A percentile compares a stretch with the other conserved stretches of the same genome.
Evolutionary conservation across 2,797 vertebrate species (phyloP).

Genomic region (Bradypus variegatus): DNA sequence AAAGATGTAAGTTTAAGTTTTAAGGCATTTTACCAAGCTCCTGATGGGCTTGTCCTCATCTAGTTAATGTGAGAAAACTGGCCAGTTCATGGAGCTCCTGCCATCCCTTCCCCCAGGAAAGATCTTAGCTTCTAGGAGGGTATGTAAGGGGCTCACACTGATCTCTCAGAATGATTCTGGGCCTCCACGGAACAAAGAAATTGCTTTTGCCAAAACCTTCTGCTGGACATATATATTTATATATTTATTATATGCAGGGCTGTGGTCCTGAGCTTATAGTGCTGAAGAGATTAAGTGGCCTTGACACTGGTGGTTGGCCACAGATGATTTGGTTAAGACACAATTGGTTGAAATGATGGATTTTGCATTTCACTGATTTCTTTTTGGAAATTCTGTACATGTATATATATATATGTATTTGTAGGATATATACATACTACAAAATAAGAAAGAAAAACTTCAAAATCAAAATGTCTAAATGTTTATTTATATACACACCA

Average conservation of each 20-base stretch:
- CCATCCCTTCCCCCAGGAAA: not conserved
- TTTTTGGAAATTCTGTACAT: too few species aligned
- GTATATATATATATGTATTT: not conserved
- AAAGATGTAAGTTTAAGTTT: not conserved
- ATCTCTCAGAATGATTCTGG: not conserved
- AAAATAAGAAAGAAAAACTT: slow-evolving; percentile 7
- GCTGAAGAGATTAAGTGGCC: too few species aligned
- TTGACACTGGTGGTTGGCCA: too few species aligned
- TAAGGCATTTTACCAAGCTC: not conserved
- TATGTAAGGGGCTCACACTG: not conserved
- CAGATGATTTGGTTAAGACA: too few species aligned
- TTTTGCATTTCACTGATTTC: too few species aligned
- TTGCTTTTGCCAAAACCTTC: not conserved
- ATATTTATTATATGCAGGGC: too few species aligned
- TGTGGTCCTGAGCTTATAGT: too few species aligned
- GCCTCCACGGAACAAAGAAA: not conserved
- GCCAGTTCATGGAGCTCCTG: not conserved
- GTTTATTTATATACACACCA: not conserved
- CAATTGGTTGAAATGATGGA: too few species aligned
- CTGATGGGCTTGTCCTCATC: not conserved
- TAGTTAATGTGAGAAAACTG: not conserved
- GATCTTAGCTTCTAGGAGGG: not conserved
- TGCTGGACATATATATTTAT: not conserved
- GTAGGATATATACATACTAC: not conserved
- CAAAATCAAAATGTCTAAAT: not conserved